phyloP scores from a whole-genome alignment of 2,888 invertebrate genomes.

The Charanyca ferruginea region DNA sequence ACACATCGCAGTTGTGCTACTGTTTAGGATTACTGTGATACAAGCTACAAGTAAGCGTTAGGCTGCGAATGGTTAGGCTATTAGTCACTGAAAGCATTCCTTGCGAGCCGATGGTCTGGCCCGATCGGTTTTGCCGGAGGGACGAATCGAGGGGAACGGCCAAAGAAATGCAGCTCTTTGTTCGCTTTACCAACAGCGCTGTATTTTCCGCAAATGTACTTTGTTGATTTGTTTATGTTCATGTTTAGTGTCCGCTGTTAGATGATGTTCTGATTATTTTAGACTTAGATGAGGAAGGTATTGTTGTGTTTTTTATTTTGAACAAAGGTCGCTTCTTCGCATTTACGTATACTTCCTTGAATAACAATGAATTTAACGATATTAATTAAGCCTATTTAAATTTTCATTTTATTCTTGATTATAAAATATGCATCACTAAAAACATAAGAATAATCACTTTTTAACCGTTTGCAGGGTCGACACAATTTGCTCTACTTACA shows the following conservation, averaged over 20 bases:
- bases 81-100: conserved; percentile 89
- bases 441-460: not conserved
- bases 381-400: not conserved
- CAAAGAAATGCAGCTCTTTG: conserved; percentile 62
- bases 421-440: not conserved
- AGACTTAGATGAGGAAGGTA: not conserved
- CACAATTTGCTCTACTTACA: conserved; percentile 3
- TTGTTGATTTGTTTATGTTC: conserved; percentile 37
- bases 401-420: not conserved
- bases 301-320: not conserved
- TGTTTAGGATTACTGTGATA: conserved; percentile 48
- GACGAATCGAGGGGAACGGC: conserved; percentile 61
- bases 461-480: not conserved
- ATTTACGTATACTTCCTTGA: not conserved
- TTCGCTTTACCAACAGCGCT: conserved; percentile 47
- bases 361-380: not conserved
- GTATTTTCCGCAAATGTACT: conserved; percentile 53
- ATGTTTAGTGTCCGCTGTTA: conserved; percentile 19
- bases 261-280: conserved; percentile 22
- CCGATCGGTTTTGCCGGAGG: conserved; percentile 60
- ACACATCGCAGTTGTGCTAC: conserved; percentile 34
- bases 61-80: conserved; percentile 78
- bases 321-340: not conserved
- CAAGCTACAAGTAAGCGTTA: conserved; percentile 71
- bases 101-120: conserved; percentile 79